A percentile compares a stretch with the other conserved stretches of the same genome.
Evolutionary conservation across 2,113 vertebrate genomes (phyloP).

Genomic region (Grallaria varia): DNA sequence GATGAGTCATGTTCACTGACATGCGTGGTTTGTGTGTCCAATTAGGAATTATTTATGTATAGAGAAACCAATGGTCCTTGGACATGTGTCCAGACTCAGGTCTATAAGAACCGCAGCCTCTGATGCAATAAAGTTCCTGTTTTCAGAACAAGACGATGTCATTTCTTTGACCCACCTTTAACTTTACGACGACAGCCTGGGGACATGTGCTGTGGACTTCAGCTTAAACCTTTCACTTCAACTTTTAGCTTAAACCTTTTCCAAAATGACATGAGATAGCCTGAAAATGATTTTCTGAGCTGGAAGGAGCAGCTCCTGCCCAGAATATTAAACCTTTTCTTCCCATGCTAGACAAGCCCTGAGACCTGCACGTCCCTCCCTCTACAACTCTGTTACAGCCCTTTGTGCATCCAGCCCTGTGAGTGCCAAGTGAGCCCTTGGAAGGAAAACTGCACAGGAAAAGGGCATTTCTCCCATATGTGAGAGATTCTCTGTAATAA

Average conservation of each 20-base stretch:
- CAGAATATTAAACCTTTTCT: neutral
- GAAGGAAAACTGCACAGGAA: neutral
- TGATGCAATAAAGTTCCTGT: no score
- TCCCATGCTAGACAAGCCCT: neutral
- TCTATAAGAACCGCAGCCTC: no score
- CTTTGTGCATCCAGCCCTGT: neutral
- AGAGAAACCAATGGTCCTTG: no score
- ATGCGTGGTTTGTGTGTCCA: no score
- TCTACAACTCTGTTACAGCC: neutral
- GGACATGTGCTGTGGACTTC: neutral
- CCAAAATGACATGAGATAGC: neutral
- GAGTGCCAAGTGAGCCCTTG: accelerated
- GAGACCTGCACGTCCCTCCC: neutral
- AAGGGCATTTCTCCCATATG: neutral
- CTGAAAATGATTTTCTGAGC: neutral
- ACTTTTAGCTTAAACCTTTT: neutral
- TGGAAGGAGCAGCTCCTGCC: neutral
- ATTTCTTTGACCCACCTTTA: no score
- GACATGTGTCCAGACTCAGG: no score
- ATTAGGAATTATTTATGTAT: no score
- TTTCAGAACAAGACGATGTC: no score
- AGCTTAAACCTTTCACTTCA: neutral
- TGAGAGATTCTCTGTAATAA: neutral
- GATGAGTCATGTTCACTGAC: no score
- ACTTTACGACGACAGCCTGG: no score